Percentiles rank a stretch among this genome's conserved stretches.
These are phyloP conservation scores for Copidosoma floridanum DNA, from an alignment of 1,140 invertebrate genomes.

Conservation along the genomic window DNA sequence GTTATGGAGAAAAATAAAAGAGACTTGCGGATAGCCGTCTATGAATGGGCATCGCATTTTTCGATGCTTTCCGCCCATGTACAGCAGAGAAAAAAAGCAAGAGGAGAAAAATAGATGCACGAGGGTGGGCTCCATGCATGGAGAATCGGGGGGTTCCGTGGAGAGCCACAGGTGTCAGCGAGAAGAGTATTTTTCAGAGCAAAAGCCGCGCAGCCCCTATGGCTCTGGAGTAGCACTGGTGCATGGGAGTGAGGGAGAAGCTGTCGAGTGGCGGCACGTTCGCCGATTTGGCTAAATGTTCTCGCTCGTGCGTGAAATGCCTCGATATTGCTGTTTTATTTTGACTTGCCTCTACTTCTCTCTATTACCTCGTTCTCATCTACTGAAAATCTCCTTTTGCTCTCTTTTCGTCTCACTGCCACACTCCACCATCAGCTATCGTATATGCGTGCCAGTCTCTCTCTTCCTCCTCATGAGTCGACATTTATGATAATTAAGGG, in stretches of 20 bases:
- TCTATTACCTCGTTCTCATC: slow-evolving; percentile 36
- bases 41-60: slow-evolving; percentile 1
- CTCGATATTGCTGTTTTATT: slow-evolving; percentile 58
- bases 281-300: slow-evolving; percentile 57
- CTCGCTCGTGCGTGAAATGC: slow-evolving; percentile 58
- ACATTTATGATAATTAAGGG: slow-evolving; percentile 28
- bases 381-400: too few species aligned
- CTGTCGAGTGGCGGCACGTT: slow-evolving; percentile 45
- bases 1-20: neutral
- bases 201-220: slow-evolving; percentile 27
- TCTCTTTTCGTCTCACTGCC: slow-evolving; percentile 19
- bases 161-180: slow-evolving; percentile 58
- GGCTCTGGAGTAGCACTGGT: neutral
- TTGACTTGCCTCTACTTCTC: slow-evolving; percentile 39
- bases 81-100: slow-evolving; percentile 12
- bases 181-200: slow-evolving; percentile 56
- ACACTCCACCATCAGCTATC: neutral
- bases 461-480: neutral
- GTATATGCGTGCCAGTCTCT: neutral
- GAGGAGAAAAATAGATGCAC: too few species aligned
- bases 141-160: neutral
- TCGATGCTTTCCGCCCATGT: slow-evolving; percentile 27
- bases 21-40: too few species aligned
- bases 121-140: too few species aligned
- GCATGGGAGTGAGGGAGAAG: slow-evolving; percentile 25